phyloP scores from a whole-genome alignment of 2,888 invertebrate genomes.

The Plagiodera versicolora region DNA sequence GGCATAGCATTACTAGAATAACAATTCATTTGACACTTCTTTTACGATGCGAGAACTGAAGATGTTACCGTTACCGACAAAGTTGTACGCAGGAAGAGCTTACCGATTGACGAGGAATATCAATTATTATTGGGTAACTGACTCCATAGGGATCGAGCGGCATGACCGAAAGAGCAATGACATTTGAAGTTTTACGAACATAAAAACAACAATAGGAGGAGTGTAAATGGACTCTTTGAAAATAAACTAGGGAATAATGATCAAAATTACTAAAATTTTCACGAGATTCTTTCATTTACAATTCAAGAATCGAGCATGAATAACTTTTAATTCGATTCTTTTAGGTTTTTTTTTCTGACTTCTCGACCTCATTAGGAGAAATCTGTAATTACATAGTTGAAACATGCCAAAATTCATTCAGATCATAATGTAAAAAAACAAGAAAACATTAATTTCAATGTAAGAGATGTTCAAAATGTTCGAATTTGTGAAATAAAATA shows the following conservation, averaged over 20 bases:
- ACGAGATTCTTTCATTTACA: too few relatives aligned
- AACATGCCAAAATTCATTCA: too few relatives aligned
- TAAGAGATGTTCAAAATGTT: too few relatives aligned
- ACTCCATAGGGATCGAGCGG: constrained; percentile 18
- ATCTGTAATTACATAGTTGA: too few relatives aligned
- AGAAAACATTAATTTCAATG: too few relatives aligned
- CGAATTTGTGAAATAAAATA: too few relatives aligned
- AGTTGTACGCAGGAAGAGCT: constrained; percentile 27
- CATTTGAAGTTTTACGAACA: constrained; percentile 20
- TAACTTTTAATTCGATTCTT: too few relatives aligned
- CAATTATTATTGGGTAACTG: constrained; percentile 23
- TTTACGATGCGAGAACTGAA: constrained; percentile 24
- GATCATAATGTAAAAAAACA: too few relatives aligned
- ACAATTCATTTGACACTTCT: constrained; percentile 16
- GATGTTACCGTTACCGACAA: constrained; percentile 22
- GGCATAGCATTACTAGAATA: constrained; percentile 4
- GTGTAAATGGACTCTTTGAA: neutral
- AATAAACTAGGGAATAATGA: neutral
- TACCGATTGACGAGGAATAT: constrained; percentile 22
- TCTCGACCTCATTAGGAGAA: too few relatives aligned
- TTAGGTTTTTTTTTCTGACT: too few relatives aligned
- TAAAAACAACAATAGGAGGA: constrained; percentile 18
- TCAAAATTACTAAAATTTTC: too few relatives aligned
- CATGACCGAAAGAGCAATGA: constrained; percentile 19
- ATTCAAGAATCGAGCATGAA: too few relatives aligned